Base-by-base conservation (phyloP, 1,140 invertebrate genomes). In the Drosophila guanche region DNA sequence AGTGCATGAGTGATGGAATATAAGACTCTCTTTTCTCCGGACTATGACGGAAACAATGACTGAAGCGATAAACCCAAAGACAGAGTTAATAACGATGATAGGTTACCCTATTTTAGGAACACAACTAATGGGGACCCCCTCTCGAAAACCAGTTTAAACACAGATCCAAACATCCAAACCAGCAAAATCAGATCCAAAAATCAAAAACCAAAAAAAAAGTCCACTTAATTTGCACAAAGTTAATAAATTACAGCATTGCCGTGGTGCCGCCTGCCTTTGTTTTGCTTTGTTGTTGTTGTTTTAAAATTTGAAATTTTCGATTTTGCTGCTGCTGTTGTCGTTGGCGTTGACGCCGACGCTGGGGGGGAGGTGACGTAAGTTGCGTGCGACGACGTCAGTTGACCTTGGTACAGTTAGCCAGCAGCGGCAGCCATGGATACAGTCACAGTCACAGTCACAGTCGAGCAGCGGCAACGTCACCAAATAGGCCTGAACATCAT, bases 211-310 rank as follows among this genome's bases (percentile, higher is more conserved):
- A 50, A 48, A 60, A 58, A 75, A 42, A 27, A 45, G 20, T 20
- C 14, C 53, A 62, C 50, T 59, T 53, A 79, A 79, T 77, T 83
- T 74, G 57, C 69, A 69, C 74, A 74, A 61, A 83, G 79, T 77
- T 84, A 75, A 84, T 83, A 83, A 83, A 83, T 83, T 84, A 83
- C 79, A 70, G 79, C 72, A 83, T 83, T 83, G 79, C 16, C 16
- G 16, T 20, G 16, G 62, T 83, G 79, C 62, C 47, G 33, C 59
- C 47, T 53, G 69, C 33, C 48, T 69, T 76, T 75, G 27, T 56
- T 72, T 45, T 25, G 50, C 27, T 66, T 42, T 53, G 56, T 45
- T 55, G 51, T 29, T 78, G 48, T 58, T 58, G 33, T 73, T 41
- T 83, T 58, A 46, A 79, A 84, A 75, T 84, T 79, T 71, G 42